Conservation (phyloP, 2,113 vertebrate genomes). For the Platichthys flesus region DNA sequence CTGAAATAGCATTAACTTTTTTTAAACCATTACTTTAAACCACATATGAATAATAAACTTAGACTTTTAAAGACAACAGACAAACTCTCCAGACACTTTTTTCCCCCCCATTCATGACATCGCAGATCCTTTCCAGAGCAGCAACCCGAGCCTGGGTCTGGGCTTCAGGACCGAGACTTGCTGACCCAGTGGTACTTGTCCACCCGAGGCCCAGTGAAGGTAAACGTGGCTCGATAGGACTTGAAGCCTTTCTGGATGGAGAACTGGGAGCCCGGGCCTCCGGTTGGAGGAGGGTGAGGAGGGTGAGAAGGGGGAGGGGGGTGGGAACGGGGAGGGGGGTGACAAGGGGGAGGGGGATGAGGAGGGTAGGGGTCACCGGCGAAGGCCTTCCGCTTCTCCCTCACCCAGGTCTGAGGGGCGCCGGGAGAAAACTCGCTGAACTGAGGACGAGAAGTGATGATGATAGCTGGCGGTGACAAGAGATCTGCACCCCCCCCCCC, state of each 20-base stretch:
- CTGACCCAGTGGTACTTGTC: slow-evolving; percentile 98
- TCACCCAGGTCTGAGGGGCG: slow-evolving; percentile 83
- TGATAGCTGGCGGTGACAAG: no score
- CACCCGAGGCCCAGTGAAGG: slow-evolving; percentile 80
- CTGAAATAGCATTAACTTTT: slow-evolving; percentile 57
- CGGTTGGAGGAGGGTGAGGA: slow-evolving; percentile 34
- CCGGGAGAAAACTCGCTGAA: slow-evolving; percentile 82
- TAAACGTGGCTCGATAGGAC: slow-evolving; percentile 64
- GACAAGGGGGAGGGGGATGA: background rate
- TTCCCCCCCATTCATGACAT: background rate
- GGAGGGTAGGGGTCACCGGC: slow-evolving; percentile 68
- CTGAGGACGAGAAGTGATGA: slow-evolving; percentile 46
- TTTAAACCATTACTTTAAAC: slow-evolving; percentile 24
- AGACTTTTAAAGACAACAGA: slow-evolving; percentile 26
- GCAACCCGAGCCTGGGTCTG: background rate
- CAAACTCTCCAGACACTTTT: background rate
- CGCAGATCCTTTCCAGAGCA: background rate
- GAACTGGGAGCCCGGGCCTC: slow-evolving; percentile 30
- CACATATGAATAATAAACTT: slow-evolving; percentile 40
- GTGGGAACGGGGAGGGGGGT: slow-evolving; percentile 45
- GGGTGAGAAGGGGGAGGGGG: slow-evolving; percentile 12
- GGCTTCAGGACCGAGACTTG: slow-evolving; percentile 76
- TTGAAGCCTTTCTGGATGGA: slow-evolving; percentile 78
- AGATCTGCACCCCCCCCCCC: no score
- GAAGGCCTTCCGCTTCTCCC: slow-evolving; percentile 80